Evolutionary conservation across 2,113 vertebrate genomes (phyloP).

Genomic region (Aphelocoma coerulescens): DNA sequence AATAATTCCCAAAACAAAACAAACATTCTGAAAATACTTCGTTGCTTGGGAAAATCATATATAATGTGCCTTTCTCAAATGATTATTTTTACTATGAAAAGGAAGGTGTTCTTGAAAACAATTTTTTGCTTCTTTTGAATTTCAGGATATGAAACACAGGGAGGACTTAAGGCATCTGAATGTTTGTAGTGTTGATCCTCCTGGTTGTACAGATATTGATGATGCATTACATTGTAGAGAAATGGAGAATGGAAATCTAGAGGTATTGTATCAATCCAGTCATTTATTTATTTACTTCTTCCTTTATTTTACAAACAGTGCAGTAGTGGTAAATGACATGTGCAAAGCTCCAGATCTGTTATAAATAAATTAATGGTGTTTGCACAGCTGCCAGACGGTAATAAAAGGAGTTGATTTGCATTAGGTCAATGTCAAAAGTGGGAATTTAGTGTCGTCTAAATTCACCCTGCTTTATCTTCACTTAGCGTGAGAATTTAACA

Average conservation of each 20-base stretch:
- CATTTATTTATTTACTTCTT: not conserved
- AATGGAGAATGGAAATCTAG: conserved; percentile 87
- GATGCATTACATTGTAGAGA: conserved; percentile 91
- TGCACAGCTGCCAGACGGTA: not conserved
- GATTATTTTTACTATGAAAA: not conserved
- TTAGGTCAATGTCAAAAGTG: not conserved
- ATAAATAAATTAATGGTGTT: not conserved
- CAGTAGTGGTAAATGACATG: not conserved
- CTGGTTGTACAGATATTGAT: conserved; percentile 97
- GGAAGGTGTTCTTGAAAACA: not conserved
- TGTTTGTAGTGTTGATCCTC: conserved; percentile 96
- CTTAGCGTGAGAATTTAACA: not conserved
- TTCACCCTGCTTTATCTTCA: not conserved
- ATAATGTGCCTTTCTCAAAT: not conserved
- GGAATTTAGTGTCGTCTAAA: not conserved
- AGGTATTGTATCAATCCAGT: conserved; percentile 68
- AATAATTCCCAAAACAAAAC: not conserved
- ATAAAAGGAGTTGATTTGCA: not conserved
- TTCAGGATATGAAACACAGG: conserved; percentile 86
- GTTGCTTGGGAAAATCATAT: not conserved
- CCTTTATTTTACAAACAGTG: not conserved
- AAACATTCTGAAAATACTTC: not conserved
- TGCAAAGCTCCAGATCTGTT: not conserved
- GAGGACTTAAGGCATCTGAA: conserved; percentile 84
- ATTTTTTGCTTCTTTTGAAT: not conserved